phyloP scores from a whole-genome alignment of 2,797 vertebrate genomes.

The Potorous gilbertii region DNA sequence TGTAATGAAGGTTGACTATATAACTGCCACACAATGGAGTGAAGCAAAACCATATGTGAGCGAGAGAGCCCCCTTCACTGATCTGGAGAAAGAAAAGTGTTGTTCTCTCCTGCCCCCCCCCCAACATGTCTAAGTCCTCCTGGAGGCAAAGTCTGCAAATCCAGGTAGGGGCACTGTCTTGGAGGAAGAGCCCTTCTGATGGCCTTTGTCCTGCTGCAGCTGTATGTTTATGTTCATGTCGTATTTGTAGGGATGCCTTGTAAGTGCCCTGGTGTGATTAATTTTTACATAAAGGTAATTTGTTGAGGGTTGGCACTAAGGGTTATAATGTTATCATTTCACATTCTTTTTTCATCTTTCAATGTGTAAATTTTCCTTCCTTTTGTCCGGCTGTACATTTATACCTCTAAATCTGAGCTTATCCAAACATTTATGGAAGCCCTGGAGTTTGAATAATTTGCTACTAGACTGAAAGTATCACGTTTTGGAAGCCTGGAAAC shows the following conservation, averaged over 20 bases:
- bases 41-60: slow-evolving; percentile 67
- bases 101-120: slow-evolving; percentile 38
- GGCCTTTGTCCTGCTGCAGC: not conserved
- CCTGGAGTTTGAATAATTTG: slow-evolving; percentile 4
- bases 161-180: not conserved
- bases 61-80: slow-evolving; percentile 43
- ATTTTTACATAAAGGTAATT: not conserved
- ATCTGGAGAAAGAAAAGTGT: slow-evolving; percentile 45
- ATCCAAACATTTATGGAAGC: not conserved
- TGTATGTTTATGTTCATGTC: not conserved
- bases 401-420: slow-evolving; percentile 25
- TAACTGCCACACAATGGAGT: slow-evolving; percentile 31
- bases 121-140: not conserved
- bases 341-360: slow-evolving; percentile 10
- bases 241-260: not conserved
- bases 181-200: not conserved
- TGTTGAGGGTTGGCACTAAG: not conserved
- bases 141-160: slow-evolving; percentile 8
- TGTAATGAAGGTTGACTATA: slow-evolving; percentile 42
- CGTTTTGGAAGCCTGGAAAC: not conserved
- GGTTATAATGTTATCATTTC: slow-evolving; percentile 1
- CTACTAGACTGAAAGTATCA: not conserved
- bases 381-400: not conserved
- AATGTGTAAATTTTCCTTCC: slow-evolving; percentile 3
- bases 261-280: slow-evolving; percentile 14